Evolutionary conservation across 2,888 invertebrate genomes (phyloP).

Genomic region (Callinectes sapidus): DNA sequence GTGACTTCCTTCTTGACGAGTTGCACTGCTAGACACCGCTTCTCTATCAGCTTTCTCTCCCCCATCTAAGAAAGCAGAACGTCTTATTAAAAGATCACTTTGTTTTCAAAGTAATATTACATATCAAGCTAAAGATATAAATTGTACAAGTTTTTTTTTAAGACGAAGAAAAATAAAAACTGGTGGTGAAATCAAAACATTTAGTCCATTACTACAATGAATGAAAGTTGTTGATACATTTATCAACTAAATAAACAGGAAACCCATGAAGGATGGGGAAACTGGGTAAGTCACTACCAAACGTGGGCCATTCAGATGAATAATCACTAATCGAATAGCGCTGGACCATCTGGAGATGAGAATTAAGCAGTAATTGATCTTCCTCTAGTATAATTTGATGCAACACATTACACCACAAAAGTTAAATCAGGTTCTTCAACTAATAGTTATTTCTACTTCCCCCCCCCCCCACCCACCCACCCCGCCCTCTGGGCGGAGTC

Average conservation of each 20-base stretch:
- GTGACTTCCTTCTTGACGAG: slow-evolving; percentile 27
- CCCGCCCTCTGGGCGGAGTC: background rate
- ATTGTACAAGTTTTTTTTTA: too few species aligned
- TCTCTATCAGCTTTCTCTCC: slow-evolving; percentile 45
- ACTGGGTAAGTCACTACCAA: background rate
- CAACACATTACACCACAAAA: background rate
- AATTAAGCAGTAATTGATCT: background rate
- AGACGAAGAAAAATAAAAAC: too few species aligned
- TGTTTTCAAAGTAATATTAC: too few species aligned
- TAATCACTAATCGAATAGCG: background rate
- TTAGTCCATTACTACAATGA: background rate
- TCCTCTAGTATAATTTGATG: background rate
- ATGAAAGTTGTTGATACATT: background rate
- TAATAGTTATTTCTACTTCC: background rate
- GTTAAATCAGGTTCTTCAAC: background rate
- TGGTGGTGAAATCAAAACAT: background rate
- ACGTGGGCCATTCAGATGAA: background rate
- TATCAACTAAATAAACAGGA: background rate
- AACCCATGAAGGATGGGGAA: background rate
- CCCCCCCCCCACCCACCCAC: too few species aligned
- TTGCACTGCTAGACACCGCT: slow-evolving; percentile 59
- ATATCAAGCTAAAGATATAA: too few species aligned
- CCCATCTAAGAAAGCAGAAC: slow-evolving; percentile 48
- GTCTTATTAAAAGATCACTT: background rate
- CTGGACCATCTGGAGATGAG: background rate